Evolutionary conservation across 2,113 vertebrate species (phyloP), one percentile per base, ranked within the genome.

Genomic region (Indri indri): DNA sequence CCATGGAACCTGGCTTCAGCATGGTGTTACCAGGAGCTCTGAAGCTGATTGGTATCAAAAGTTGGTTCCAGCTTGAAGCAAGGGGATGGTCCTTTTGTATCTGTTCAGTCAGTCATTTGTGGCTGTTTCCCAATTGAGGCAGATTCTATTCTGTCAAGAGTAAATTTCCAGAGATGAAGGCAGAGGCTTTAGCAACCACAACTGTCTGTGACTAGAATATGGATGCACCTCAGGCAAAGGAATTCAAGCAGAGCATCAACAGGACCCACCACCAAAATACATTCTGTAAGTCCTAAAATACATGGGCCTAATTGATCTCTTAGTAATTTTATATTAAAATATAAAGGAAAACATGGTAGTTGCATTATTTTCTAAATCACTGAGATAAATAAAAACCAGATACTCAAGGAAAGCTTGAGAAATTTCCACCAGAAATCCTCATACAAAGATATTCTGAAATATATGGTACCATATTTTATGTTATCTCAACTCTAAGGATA

Each of bases 401-500:
- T 57, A 11, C 34, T 18, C 22, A 83, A 57, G 27, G 79, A 96
- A 92, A 32, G 14, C 18, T 32, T 52, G 27, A 79, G 12, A 45
- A 34, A 32, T 91, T 77, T 93, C 23, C 25, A 86, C 1, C 27
- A 57, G 3, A 96, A 81, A 68, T 91, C 4, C 5, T 74, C 27
- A 40, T 68, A 7, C 50, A 82, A 73, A 87, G 12, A 54, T 30
- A 86, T 23, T 89, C 30, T 71, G 25, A 88, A 90, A 65, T 70
- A 42, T 8, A 52, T 40, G 8, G 8, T 18, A 45, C 6, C 77
- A 6, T 1, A 85, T 92, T 88, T 59, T 70, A 18, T 70, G 30
- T 80, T 59, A 81, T 71, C 32, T 66, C 5, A 32, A 65, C 16
- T 34, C 5, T 80, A 80, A 54, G 4, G 30, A 13, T 4, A 50